Evolutionary conservation across 2,113 vertebrate genomes (phyloP).

Genomic region (Nesogale talazaci): DNA sequence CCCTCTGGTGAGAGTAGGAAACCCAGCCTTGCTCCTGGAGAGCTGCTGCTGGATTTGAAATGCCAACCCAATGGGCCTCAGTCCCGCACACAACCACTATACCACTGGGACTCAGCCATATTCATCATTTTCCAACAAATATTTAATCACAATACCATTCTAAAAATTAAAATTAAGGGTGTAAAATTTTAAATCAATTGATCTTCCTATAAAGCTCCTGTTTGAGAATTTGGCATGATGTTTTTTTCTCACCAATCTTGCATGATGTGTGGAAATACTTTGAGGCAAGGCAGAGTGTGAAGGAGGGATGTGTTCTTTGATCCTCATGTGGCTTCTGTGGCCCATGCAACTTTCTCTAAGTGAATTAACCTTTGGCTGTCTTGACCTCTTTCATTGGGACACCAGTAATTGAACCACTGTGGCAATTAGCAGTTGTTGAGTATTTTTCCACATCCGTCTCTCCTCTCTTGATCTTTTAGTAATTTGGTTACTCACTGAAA

Average conservation of each 20-base stretch:
- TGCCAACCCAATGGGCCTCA: too few relatives aligned
- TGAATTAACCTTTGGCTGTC: not conserved
- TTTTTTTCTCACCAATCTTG: not conserved
- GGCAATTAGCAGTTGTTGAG: not conserved
- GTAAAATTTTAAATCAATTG: not conserved
- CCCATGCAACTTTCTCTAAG: not conserved
- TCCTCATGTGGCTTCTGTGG: not conserved
- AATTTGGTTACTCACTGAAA: not conserved
- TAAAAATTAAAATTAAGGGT: slow-evolving; percentile 29
- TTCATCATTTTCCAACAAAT: not conserved
- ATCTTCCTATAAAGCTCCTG: not conserved
- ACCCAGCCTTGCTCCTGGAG: too few relatives aligned
- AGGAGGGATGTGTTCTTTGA: not conserved
- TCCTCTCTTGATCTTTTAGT: not conserved
- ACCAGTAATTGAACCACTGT: not conserved
- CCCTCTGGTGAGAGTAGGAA: too few relatives aligned
- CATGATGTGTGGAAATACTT: not conserved
- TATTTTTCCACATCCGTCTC: not conserved
- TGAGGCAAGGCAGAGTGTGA: not conserved
- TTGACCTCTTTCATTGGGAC: not conserved
- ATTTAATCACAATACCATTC: not conserved
- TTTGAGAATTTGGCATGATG: not conserved
- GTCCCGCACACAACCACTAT: too few relatives aligned
- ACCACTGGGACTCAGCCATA: too few relatives aligned
- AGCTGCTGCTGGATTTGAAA: too few relatives aligned